Percentiles rank a stretch among this genome's conserved stretches.
phyloP scores from a whole-genome alignment of 2,113 vertebrate species.

The Syngnathus scovelli region DNA sequence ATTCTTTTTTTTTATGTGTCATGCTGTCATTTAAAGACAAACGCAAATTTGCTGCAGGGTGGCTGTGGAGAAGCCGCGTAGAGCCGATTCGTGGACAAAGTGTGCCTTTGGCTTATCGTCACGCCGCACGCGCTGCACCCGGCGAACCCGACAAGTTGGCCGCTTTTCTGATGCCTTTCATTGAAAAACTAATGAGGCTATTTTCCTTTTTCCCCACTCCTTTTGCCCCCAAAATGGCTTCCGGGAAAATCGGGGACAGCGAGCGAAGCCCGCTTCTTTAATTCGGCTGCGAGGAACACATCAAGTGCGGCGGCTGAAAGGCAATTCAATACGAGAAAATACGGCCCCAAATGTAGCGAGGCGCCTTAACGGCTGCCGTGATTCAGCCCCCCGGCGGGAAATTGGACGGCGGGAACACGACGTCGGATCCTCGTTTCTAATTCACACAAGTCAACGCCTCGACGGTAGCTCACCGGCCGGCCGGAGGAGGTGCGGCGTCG shows the following conservation, averaged over 20 bases:
- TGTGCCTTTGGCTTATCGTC: background rate
- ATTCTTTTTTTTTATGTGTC: background rate
- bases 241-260: background rate
- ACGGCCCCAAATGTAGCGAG: conserved; percentile 11
- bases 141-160: background rate
- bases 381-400: conserved; percentile 33
- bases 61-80: background rate
- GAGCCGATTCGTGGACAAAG: background rate
- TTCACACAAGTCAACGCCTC: conserved; percentile 47
- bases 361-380: conserved; percentile 17
- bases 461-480: conserved; percentile 30
- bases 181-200: conserved; percentile 35
- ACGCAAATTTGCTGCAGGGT: background rate
- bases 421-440: conserved; percentile 34
- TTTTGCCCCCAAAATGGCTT: background rate
- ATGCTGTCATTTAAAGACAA: background rate
- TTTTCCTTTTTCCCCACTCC: conserved; percentile 8
- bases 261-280: background rate
- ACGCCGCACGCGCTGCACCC: background rate
- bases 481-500: conserved; percentile 46
- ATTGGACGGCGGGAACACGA: conserved; percentile 26
- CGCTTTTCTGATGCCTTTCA: conserved; percentile 5
- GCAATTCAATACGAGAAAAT: conserved; percentile 16
- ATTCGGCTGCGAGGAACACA: conserved; percentile 18
- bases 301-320: conserved; percentile 7